Evolutionary conservation across 2,113 vertebrate genomes (phyloP).

Genomic region (Regulus satrapa): DNA sequence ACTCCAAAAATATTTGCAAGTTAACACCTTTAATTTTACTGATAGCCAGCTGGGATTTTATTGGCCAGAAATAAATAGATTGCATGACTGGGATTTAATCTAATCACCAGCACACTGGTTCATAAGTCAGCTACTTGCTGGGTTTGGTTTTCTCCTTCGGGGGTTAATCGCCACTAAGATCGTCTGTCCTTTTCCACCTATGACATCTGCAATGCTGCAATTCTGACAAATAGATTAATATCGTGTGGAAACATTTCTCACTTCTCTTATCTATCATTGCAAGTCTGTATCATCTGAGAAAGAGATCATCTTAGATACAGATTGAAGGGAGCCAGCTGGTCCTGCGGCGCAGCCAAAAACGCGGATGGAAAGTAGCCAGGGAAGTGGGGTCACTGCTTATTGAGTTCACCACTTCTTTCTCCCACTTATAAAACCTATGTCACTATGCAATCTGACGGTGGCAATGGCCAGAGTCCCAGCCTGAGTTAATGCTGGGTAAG

Average conservation of each 20-base stretch:
- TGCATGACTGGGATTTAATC: neutral
- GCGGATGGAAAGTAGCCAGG: neutral
- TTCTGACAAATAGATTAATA: conserved; percentile 35
- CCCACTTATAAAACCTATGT: neutral
- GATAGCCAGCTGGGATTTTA: neutral
- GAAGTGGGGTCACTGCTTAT: neutral
- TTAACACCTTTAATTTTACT: conserved; percentile 40
- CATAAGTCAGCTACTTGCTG: neutral
- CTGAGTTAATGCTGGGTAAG: neutral
- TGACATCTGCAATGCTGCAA: neutral
- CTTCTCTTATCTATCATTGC: neutral
- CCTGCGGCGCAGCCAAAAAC: neutral
- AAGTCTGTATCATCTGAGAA: neutral
- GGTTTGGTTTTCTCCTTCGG: neutral
- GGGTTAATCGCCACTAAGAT: conserved; percentile 44
- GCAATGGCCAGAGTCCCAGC: neutral
- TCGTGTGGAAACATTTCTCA: conserved; percentile 5
- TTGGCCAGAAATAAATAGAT: neutral
- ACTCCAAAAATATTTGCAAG: conserved; percentile 9
- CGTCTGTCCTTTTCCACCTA: neutral
- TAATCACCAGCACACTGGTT: neutral
- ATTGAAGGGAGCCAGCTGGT: conserved; percentile 29
- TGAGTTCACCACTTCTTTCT: neutral
- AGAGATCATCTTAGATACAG: conserved; percentile 35
- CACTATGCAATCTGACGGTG: neutral